phyloP scores from a whole-genome alignment of 2,797 vertebrate species.

The Onychomys arenicola region DNA sequence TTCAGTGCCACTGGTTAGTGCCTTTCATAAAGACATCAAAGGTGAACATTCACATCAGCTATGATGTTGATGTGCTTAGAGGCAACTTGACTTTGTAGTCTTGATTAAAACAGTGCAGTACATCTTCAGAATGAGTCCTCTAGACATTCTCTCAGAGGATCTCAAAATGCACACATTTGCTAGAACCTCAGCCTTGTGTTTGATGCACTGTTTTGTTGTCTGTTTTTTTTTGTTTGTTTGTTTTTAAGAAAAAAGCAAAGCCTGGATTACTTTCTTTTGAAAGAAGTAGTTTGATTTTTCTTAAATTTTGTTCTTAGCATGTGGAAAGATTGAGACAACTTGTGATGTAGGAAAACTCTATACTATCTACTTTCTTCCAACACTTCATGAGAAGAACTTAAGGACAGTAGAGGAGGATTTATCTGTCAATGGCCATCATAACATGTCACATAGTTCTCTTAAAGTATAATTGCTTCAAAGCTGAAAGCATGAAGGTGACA shows the following conservation, averaged over 20 bases:
- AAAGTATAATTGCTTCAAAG: not conserved
- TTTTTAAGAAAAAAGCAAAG: slow-evolving; percentile 66
- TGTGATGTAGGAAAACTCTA: not conserved
- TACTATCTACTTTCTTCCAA: slow-evolving; percentile 21
- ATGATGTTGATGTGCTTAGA: not conserved
- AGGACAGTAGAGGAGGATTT: not conserved
- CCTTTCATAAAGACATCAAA: not conserved
- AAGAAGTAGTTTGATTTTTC: slow-evolving; percentile 68
- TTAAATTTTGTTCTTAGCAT: slow-evolving; percentile 47
- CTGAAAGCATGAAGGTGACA: not conserved
- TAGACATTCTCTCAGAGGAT: slow-evolving; percentile 46
- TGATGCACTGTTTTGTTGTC: slow-evolving; percentile 14
- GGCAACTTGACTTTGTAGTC: slow-evolving; percentile 34
- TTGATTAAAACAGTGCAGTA: slow-evolving; percentile 28
- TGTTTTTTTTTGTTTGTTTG: not conserved
- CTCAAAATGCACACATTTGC: slow-evolving; percentile 30
- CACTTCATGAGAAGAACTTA: not conserved
- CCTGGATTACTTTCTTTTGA: slow-evolving; percentile 62
- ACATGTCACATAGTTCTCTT: not conserved
- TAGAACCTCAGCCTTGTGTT: slow-evolving; percentile 62
- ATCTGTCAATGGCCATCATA: not conserved
- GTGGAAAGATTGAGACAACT: not conserved
- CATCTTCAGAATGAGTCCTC: slow-evolving; percentile 34
- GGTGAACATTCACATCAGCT: not conserved
- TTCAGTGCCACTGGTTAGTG: not conserved